Evolutionary conservation across 2,888 invertebrate species (phyloP).

Genomic region (Oithona nana): DNA sequence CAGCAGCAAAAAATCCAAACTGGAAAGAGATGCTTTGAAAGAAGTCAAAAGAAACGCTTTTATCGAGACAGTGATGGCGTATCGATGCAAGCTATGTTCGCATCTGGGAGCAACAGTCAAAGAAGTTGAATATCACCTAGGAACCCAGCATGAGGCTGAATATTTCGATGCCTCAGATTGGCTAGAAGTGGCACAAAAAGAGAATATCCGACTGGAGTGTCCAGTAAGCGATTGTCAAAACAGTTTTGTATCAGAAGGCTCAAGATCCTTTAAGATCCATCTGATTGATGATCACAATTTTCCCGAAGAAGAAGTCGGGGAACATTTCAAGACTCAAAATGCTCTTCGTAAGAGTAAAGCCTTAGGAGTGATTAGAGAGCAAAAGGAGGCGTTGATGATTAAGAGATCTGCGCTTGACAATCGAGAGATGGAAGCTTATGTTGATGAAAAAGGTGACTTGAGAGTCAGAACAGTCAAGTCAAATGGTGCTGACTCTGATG

Average conservation of each 20-base stretch:
- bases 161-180: neutral
- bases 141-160: neutral
- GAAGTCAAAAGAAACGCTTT: neutral
- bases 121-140: neutral
- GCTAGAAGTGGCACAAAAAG: neutral
- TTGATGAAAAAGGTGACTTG: neutral
- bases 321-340: neutral
- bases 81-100: neutral
- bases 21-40: too few species aligned
- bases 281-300: neutral
- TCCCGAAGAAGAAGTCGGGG: neutral
- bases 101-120: neutral
- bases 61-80: neutral
- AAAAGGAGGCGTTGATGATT: neutral
- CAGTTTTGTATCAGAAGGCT: neutral
- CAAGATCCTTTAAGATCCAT: neutral
- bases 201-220: neutral
- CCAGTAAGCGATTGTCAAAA: neutral
- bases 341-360: neutral
- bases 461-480: neutral
- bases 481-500: neutral
- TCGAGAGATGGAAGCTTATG: neutral
- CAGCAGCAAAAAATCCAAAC: too few species aligned
- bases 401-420: neutral
- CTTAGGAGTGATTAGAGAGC: neutral